Percentiles rank a stretch among this genome's conserved stretches.
These are phyloP conservation scores for Chelonus insularis DNA, from an alignment of 1,140 invertebrate genomes.

Conservation along the genomic window DNA sequence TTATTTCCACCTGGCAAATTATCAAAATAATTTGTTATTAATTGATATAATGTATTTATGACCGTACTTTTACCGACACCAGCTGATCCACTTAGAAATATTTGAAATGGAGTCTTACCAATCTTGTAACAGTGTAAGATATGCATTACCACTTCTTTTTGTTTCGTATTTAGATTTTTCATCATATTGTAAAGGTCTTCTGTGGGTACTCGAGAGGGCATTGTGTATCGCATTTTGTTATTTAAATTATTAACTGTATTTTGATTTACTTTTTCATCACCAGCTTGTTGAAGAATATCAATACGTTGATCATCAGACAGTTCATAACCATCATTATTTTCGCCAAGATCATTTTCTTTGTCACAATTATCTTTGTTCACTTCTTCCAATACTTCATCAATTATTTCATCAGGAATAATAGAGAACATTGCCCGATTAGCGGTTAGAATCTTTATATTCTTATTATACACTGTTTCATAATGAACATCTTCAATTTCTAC, in stretches of 20 bases:
- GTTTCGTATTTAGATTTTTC: conserved; percentile 16
- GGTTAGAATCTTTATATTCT: not conserved
- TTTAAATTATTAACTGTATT: not conserved
- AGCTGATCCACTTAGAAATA: conserved; percentile 30
- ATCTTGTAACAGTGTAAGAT: conserved; percentile 34
- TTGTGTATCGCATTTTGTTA: too few species aligned
- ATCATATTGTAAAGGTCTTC: too few species aligned
- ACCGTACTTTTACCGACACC: conserved; percentile 36
- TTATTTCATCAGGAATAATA: conserved; percentile 7
- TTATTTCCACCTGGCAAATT: conserved; percentile 5
- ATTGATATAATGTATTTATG: conserved; percentile 33
- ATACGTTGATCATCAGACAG: not conserved
- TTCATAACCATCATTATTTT: not conserved
- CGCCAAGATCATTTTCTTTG: not conserved
- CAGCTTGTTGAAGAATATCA: conserved; percentile 4
- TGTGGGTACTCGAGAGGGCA: too few species aligned
- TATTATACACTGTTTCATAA: conserved; percentile 7
- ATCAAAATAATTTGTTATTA: conserved; percentile 19
- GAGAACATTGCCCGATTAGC: not conserved
- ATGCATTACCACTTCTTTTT: conserved; percentile 28
- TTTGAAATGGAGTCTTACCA: conserved; percentile 22
- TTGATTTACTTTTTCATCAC: not conserved
- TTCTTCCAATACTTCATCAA: not conserved
- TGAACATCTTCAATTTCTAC: conserved; percentile 30
- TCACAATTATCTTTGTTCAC: not conserved